phyloP scores from a whole-genome alignment of 92 coral and sea anemone species.

The Epizoanthus fatuus region DNA sequence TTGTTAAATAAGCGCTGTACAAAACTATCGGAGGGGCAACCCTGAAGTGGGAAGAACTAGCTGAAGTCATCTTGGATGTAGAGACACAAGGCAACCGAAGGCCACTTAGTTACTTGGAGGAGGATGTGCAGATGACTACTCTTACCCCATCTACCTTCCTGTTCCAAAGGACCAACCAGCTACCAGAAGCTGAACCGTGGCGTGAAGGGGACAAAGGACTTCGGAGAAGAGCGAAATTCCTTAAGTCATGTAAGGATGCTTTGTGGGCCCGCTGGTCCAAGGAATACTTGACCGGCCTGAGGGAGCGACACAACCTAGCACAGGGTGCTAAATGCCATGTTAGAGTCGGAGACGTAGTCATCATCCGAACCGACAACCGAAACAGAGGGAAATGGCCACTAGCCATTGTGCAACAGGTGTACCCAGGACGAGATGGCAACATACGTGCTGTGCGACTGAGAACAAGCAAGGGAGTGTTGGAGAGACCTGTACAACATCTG shows the following conservation, averaged over 20 bases:
- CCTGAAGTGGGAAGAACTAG: slow-evolving; percentile 2
- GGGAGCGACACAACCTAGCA: not conserved
- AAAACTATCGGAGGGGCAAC: not conserved
- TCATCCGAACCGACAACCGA: not conserved
- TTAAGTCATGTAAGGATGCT: not conserved
- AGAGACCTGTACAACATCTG: slow-evolving; percentile 56
- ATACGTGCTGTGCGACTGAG: slow-evolving; percentile 50
- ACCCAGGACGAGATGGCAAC: slow-evolving; percentile 53
- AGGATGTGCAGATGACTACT: not conserved
- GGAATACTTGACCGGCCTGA: not conserved
- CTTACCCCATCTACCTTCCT: not conserved
- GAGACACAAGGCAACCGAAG: not conserved
- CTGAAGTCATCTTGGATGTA: slow-evolving; percentile 1
- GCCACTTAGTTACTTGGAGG: not conserved
- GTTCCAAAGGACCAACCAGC: not conserved
- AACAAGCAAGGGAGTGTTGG: slow-evolving; percentile 47
- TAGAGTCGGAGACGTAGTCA: not conserved
- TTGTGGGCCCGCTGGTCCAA: not conserved
- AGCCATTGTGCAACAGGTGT: slow-evolving; percentile 5
- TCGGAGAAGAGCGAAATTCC: not conserved
- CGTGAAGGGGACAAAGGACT: not conserved
- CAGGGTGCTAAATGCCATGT: not conserved
- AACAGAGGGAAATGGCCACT: not conserved
- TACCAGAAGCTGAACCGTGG: not conserved
- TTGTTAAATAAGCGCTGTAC: not conserved